Base-by-base conservation (phyloP, 2,797 vertebrate species). In the Hydrocynus forskahlii region DNA sequence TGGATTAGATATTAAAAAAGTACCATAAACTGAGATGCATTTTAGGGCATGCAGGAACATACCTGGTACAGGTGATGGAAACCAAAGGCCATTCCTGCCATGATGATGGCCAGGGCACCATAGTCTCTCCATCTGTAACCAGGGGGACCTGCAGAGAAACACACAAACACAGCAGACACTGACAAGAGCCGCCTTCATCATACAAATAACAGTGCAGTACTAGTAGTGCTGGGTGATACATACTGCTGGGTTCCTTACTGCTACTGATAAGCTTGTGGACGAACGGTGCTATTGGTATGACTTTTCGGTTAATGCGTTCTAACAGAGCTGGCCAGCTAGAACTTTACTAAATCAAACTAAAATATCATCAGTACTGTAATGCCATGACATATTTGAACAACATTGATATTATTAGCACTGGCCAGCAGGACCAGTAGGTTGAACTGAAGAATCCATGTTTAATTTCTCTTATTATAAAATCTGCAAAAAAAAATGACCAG, bases 61-160 rank as follows among this genome's bases (percentile, higher is more conserved):
- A 96, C 98, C 95, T 95, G 97, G 91, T 99, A 99, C 59, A 99
- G 95, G 80, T 98, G 98, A 92, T 98, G 96, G 86, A 98, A 97
- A 84, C 98, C 96, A 78, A 98, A 97, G 2, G 97, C 95, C 16
- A 99, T 95, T 86, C 97, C 97, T 45, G 97, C 95, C 96, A 97
- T 94, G 82, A 99, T 95, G 91, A 99, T 91, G 17, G 97, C 95
- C 87, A 99, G 90, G 76, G 97, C 96, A 6, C 97, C 95, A 0
- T 98, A 99, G 88, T 97, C 96, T 91, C 97, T 94, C 97, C 97
- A 99, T 93, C 97, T 95, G 91, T 97, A 97, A 77, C 95, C 92
- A 45, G 90, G 84, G 7, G 95, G 89, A 93, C 88, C 97, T 98
- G 88, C 55, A 55, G 16, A 83, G 9, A 55, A 69, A 87, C 89